These are phyloP conservation scores for Myotis yumanensis DNA, from an alignment of 2,113 vertebrate species.

Conservation along the genomic window DNA sequence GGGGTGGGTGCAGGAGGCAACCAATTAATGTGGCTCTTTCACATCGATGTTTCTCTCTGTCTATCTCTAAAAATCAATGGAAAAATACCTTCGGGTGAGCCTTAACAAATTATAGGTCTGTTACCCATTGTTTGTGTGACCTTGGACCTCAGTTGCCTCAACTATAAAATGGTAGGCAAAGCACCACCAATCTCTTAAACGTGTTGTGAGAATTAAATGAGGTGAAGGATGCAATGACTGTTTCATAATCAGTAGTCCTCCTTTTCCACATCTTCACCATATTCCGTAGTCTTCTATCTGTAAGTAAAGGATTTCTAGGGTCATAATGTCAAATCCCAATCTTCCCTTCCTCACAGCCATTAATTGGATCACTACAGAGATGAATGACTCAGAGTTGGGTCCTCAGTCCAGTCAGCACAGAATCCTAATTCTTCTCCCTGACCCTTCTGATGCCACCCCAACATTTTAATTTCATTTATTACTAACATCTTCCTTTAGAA, in stretches of 20 bases:
- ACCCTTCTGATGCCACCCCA: background rate
- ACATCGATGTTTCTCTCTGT: too few species aligned
- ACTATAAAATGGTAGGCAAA: background rate
- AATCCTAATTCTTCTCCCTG: background rate
- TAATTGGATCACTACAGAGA: background rate
- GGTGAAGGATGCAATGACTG: background rate
- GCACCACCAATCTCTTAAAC: background rate
- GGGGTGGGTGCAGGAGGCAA: too few species aligned
- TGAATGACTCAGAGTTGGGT: background rate
- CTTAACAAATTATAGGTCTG: too few species aligned
- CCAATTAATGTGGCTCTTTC: too few species aligned
- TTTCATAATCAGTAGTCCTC: background rate
- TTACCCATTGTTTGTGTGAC: background rate
- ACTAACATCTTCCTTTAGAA: background rate
- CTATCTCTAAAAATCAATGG: too few species aligned
- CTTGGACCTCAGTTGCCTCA: background rate
- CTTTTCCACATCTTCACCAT: background rate
- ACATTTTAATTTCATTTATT: background rate
- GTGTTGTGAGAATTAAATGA: background rate
- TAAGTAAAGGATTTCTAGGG: background rate
- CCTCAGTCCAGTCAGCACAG: background rate
- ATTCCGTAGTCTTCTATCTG: background rate
- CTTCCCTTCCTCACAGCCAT: accelerated
- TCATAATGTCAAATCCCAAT: background rate
- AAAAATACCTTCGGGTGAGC: too few species aligned